Conservation (phyloP, 2,888 invertebrate genomes). For the Limnephilus lunatus region DNA sequence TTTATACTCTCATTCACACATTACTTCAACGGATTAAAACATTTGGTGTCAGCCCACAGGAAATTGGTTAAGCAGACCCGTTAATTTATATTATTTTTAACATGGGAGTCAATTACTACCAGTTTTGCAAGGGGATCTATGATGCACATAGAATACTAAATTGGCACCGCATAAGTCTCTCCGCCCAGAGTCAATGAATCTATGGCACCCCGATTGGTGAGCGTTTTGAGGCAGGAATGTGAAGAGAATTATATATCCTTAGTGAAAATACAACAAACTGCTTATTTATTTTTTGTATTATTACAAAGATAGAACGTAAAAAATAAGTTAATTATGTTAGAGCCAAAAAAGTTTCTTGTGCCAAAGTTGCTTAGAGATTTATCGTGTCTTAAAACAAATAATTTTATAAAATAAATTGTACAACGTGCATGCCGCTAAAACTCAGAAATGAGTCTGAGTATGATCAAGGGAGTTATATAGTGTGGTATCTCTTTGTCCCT, state of each 20-base stretch:
- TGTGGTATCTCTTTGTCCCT: no score
- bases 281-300: no score
- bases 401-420: no score
- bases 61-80: constrained; percentile 58
- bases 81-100: constrained; percentile 42
- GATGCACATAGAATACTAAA: neutral
- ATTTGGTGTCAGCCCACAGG: constrained; percentile 58
- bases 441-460: no score
- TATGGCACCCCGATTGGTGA: neutral
- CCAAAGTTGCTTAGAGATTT: no score
- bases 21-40: constrained; percentile 24
- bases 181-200: neutral
- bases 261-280: no score
- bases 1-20: constrained; percentile 16
- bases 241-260: neutral
- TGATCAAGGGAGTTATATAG: no score
- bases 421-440: no score
- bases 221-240: neutral
- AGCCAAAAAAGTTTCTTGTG: no score
- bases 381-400: no score
- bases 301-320: no score
- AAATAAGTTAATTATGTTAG: no score
- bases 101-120: constrained; percentile 19
- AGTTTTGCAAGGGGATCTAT: neutral
- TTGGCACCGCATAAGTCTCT: neutral